Evolutionary conservation across 1,140 invertebrate species (phyloP).

Genomic region (Meloidogyne floridensis): DNA sequence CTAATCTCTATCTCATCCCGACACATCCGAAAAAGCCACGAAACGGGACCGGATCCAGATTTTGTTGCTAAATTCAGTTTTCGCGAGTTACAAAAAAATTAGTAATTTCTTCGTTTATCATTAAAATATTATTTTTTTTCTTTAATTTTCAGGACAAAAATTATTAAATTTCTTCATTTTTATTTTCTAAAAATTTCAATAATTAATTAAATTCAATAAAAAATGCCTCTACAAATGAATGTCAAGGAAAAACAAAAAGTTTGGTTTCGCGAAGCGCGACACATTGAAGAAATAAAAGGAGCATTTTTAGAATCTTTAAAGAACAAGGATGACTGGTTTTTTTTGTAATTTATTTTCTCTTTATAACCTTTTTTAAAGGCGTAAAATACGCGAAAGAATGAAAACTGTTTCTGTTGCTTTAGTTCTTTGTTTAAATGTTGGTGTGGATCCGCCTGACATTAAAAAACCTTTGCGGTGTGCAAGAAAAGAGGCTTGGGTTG

Average conservation of each 20-base stretch:
- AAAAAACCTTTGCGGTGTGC: constrained; percentile 95
- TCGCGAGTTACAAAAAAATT: too few relatives aligned
- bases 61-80: too few relatives aligned
- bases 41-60: too few relatives aligned
- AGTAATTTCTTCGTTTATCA: too few relatives aligned
- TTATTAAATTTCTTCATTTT: too few relatives aligned
- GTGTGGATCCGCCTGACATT: constrained; percentile 96
- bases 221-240: constrained; percentile 36
- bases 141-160: too few relatives aligned
- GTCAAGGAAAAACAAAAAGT: constrained; percentile 41
- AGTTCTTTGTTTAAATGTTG: constrained; percentile 95
- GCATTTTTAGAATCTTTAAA: constrained; percentile 34
- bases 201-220: constrained; percentile 5
- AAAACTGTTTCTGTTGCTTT: constrained; percentile 94
- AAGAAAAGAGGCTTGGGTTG: constrained; percentile 91
- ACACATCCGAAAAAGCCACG: too few relatives aligned
- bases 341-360: too few relatives aligned
- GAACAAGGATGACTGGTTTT: constrained; percentile 48
- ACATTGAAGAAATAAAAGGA: constrained; percentile 47
- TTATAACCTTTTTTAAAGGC: too few relatives aligned
- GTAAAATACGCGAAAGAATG: constrained; percentile 54
- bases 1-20: too few relatives aligned
- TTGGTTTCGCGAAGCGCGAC: constrained; percentile 55
- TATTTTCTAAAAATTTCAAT: background rate
- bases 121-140: background rate